Evolutionary conservation across 2,888 invertebrate species (phyloP).

Genomic region (Agrochola macilenta): DNA sequence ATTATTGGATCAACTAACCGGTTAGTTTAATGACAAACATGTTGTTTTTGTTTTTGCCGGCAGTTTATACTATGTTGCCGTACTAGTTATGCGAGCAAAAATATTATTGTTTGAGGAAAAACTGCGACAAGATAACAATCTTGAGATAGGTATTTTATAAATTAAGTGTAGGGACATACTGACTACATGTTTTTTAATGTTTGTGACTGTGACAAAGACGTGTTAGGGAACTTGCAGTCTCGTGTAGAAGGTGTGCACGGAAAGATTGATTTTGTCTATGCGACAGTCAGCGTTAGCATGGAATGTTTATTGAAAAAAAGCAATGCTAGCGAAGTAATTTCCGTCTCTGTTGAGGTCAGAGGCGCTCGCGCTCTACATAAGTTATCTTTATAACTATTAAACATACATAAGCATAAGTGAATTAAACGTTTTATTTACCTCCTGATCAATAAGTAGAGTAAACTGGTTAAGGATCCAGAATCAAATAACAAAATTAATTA

Average conservation of each 20-base stretch:
- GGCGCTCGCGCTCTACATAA: slow-evolving; percentile 38
- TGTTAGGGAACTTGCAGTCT: background rate
- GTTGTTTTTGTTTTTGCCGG: slow-evolving; percentile 40
- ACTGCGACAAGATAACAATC: background rate
- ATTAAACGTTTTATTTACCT: slow-evolving; percentile 24
- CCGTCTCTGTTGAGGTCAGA: slow-evolving; percentile 41
- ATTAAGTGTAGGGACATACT: background rate
- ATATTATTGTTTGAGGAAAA: slow-evolving; percentile 27
- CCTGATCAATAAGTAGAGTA: background rate
- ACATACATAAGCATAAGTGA: slow-evolving; percentile 26
- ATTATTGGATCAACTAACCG: slow-evolving; percentile 31
- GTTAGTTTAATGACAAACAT: slow-evolving; percentile 26
- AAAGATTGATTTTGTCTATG: background rate
- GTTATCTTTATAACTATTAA: slow-evolving; percentile 38
- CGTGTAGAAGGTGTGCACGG: background rate
- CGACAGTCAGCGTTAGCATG: background rate
- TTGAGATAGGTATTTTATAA: background rate
- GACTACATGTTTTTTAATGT: background rate
- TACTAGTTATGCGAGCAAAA: slow-evolving; percentile 33
- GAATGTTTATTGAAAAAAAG: slow-evolving; percentile 43
- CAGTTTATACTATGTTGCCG: slow-evolving; percentile 9
- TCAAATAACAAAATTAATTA: background rate
- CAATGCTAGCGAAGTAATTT: slow-evolving; percentile 48
- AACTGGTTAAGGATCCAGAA: background rate
- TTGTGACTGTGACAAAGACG: background rate